Base-by-base conservation (phyloP, 2,797 vertebrate species). In the Neomorphus geoffroyi region DNA sequence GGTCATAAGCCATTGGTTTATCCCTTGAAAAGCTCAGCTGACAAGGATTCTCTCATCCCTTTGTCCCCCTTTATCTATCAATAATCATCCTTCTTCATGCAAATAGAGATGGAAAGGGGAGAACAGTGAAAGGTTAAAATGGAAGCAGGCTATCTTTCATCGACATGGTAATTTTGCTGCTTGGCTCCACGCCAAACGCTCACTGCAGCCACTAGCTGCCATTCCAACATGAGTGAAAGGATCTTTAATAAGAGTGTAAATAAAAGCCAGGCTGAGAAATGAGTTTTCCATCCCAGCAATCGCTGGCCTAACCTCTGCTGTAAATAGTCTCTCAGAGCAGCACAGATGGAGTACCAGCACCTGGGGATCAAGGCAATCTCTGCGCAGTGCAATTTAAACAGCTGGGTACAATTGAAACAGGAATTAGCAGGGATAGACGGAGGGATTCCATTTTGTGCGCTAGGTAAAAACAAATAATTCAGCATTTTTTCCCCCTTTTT, bases 231-330 rank as follows among this genome's bases (percentile, higher is more conserved):
- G 97, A 98, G 94, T 96, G 96, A 98, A 98, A 97, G 97, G 94
- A 97, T 97, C 95, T 98, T 97, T 98, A 97, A 97, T 98, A 97
- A 97, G 97, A 97, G 95, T 97, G 96, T 97, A 97, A 98, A 97
- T 98, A 98, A 98, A 98, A 98, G 96, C 97, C 95, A 96, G 96
- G 93, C 96, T 95, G 97, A 97, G 97, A 98, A 98, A 98, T 97
- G 96, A 98, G 97, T 97, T 98, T 98, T 98, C 97, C 97, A 97
- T 95, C 96, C 97, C 96, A 97, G 97, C 97, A 97, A 96, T 98
- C 97, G 95, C 97, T 86, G 82, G 95, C 92, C 96, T 96, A 96
- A 96, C 96, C 97, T 96, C 93, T 61, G 96, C 95, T 94, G 97
- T 97, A 97, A 97, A 97, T 96, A 97, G 97, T 93, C 94, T 97